phyloP scores from a whole-genome alignment of 2,113 vertebrate species.

The Macquaria ambigua region DNA sequence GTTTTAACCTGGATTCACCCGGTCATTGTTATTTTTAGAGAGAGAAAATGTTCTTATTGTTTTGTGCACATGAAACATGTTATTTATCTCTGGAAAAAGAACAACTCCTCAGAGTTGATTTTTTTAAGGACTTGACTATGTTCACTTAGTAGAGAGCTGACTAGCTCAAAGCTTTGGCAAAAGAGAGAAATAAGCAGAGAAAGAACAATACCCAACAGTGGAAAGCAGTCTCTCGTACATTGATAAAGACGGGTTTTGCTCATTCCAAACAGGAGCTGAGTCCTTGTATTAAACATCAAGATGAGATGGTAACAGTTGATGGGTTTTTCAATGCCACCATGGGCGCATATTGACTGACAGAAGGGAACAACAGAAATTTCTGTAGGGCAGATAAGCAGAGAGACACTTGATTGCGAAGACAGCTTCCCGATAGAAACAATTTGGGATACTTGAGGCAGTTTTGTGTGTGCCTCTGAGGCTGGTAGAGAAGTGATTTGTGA shows the following conservation, averaged over 20 bases:
- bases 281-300: constrained; percentile 40
- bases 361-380: constrained; percentile 36
- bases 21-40: constrained; percentile 32
- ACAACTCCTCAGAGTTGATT: constrained; percentile 1
- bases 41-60: neutral
- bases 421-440: constrained; percentile 39
- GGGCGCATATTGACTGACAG: constrained; percentile 52
- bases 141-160: constrained; percentile 9
- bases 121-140: neutral
- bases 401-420: constrained; percentile 36
- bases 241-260: constrained; percentile 15
- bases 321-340: constrained; percentile 57
- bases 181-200: constrained; percentile 13
- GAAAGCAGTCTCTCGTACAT: constrained; percentile 3
- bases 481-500: constrained; percentile 31
- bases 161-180: constrained; percentile 21
- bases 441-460: constrained; percentile 39
- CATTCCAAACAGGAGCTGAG: constrained; percentile 29
- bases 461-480: constrained; percentile 17
- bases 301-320: constrained; percentile 55
- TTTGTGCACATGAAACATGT: neutral
- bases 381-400: constrained; percentile 51
- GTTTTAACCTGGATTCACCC: constrained; percentile 13
- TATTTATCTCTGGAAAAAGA: neutral
- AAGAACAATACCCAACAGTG: constrained; percentile 5